phyloP scores from a whole-genome alignment of 2,113 vertebrate species.

The Oreotrochilus melanogaster region DNA sequence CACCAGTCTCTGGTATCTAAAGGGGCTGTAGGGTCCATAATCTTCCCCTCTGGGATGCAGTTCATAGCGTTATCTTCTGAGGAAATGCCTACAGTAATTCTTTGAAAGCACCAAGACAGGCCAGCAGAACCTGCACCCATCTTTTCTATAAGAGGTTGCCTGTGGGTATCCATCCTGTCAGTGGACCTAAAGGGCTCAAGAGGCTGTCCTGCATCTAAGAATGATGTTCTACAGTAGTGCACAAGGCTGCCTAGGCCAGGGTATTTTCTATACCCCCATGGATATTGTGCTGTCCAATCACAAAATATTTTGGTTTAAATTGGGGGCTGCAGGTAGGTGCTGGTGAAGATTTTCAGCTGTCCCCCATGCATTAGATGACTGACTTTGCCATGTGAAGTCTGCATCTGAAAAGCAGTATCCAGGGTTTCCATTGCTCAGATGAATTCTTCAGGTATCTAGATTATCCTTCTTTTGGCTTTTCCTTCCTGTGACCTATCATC shows the following conservation, averaged over 20 bases:
- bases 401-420: neutral
- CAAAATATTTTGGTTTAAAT: neutral
- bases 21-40: neutral
- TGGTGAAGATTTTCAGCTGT: neutral
- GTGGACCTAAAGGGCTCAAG: neutral
- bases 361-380: neutral
- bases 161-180: neutral
- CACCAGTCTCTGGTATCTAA: neutral
- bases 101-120: neutral
- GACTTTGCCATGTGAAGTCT: neutral
- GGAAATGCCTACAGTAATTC: neutral
- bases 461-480: neutral
- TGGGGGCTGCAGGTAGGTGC: neutral
- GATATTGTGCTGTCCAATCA: too few species aligned
- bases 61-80: neutral
- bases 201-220: neutral
- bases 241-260: neutral
- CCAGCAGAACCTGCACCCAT: neutral
- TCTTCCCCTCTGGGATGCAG: neutral
- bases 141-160: neutral
- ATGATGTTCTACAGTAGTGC: neutral
- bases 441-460: neutral
- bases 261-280: neutral
- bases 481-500: neutral
- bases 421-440: neutral